Evolutionary conservation across 2,113 vertebrate genomes (phyloP), one percentile per base, ranked within the genome.

Genomic region (Misgurnus mizolepis): DNA sequence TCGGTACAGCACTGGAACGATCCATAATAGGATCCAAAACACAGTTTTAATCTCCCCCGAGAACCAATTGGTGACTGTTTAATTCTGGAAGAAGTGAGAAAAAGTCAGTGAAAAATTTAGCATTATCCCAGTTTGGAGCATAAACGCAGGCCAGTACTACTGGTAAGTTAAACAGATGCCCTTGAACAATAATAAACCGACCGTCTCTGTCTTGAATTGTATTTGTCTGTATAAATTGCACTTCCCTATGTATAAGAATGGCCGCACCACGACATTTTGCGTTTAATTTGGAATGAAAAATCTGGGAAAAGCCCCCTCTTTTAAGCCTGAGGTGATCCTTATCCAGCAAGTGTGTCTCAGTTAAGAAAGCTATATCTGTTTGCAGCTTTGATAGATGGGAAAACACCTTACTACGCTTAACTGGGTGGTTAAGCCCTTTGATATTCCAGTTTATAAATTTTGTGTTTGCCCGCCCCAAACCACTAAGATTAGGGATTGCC

Each of bases 201-300:
- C 22, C 22, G 22, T 22, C 22, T 22, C 22, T 22, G 22, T 22
- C 22, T 22, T 22, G 22, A 22, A 22, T 22, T 22, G 22, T 22
- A 22, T 22, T 43, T 4, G 1, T 47, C 43, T 1, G 2, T 5
- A 14, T 40, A 17, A 49, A 70, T 2, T 49, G 41, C 4, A 47
- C 15, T 6, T 50, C 18, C 34, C 17, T 70, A 15, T 50, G 4
- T 17, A 70, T 15, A 4, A 70, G 6, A n/a, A 70, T 70, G 7
- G 43, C 45, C 49, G 15, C 45, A 2, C 67, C 67, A 9, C 67
- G 14, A 9, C 12, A 4, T n/a, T n/a, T 70, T n/a, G 43, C 15
- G 6, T 70, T 17, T 7, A 70, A 22, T 49, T 22, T 70, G 5
- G 67, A 70, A 70, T 70, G 67, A 17, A 47, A 70, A 8, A n/a